Evolutionary conservation across 37 sponge, comb jelly and placozoan genomes (phyloP).

Genomic region (Oopsacas minuta): DNA sequence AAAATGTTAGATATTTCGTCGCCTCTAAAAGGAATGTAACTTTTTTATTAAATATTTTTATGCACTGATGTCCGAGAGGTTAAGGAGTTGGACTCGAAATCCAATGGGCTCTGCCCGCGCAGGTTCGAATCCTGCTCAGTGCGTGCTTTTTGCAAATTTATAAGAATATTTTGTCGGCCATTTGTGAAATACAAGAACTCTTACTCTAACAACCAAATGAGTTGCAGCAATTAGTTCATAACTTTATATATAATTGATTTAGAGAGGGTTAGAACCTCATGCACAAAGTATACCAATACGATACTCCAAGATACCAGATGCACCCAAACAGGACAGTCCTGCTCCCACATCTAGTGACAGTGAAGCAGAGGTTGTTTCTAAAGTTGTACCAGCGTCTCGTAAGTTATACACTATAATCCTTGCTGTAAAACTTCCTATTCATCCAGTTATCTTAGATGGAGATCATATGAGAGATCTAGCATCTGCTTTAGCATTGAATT

Average conservation of each 20-base stretch:
- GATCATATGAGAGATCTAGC: not conserved
- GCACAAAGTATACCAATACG: not conserved
- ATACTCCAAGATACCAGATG: not conserved
- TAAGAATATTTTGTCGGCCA: not conserved
- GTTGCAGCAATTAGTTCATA: too few relatives aligned
- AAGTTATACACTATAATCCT: too few relatives aligned
- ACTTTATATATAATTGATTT: too few relatives aligned
- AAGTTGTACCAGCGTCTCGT: constrained; percentile 3
- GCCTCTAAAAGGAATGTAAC: too few relatives aligned
- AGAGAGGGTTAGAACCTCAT: not conserved
- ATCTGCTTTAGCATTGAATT: not conserved
- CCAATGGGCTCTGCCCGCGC: constrained; percentile 99
- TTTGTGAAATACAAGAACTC: too few relatives aligned
- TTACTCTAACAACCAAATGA: too few relatives aligned
- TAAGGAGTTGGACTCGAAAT: constrained; percentile 99
- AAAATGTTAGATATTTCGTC: too few relatives aligned
- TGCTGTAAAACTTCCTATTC: too few relatives aligned
- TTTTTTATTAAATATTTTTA: too few relatives aligned
- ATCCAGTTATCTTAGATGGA: too few relatives aligned
- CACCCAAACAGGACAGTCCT: not conserved
- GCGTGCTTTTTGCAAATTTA: constrained; percentile 51
- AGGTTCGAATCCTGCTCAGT: constrained; percentile 99
- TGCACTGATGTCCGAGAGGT: constrained; percentile 99
- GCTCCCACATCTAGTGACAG: not conserved
- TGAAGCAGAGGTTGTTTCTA: not conserved